Evolutionary conservation across 2,888 invertebrate genomes (phyloP), one percentile per base, ranked within the genome.

Genomic region (Drepana falcataria): DNA sequence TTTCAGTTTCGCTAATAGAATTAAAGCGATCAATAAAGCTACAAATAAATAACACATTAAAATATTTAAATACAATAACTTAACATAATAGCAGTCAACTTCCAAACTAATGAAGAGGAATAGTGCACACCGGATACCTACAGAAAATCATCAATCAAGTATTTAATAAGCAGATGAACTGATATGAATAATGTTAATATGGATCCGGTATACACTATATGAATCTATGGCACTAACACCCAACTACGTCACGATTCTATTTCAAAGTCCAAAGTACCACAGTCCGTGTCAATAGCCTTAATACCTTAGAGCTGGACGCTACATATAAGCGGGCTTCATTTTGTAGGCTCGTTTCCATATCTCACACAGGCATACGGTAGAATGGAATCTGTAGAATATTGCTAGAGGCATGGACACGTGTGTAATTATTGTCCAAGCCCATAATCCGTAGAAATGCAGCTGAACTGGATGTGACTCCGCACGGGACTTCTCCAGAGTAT

Each of bases 281-380:
- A 75, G 75, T 79, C 77, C 67, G 69, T 70, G 70, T 65, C 58
- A 49, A 6, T 40, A 51, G 40, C 59, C 75, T 74, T 71, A 81
- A 73, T 84, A 89, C 77, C 80, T 84, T 67, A 69, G 77, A 67
- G 69, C 79, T 78, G 71, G 78, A 83, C 85, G 90, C 93, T 95
- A 96, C 95, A 96, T 96, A 75, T 95, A 95, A 75, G 95, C 94
- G 2, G 96, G 96, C 75, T 97, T 97, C 77, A 96, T 95, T 88
- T 98, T 98, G 83, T 98, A 98, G 4, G 98, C 97, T 66, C 96
- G 93, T 85, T 98, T 98, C 98, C 98, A 98, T 72, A 98, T 97
- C 86, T 98, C 98, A 82, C 98, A 98, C 57, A 98, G 92, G 78
- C 98, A 98, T 2, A 98, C 98, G 0, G 98, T 97, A 48, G 97